phyloP scores from a whole-genome alignment of 2,797 vertebrate genomes.

The Tenualosa ilisha region DNA sequence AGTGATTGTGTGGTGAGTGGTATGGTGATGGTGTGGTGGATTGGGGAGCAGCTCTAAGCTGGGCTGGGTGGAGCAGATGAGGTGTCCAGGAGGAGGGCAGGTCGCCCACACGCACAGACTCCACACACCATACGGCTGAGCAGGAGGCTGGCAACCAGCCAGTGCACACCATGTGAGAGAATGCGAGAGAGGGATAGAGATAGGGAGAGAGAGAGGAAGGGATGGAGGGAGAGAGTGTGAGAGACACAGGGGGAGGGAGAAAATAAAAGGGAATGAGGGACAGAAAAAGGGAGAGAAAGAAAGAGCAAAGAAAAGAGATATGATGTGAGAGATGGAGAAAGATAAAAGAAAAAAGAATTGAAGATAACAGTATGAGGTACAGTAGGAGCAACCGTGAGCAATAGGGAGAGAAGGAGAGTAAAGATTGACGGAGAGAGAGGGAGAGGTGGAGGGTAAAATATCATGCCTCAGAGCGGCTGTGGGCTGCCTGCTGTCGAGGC shows the following conservation, averaged over 20 bases:
- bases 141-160: conserved; percentile 39
- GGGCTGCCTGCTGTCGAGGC: background rate
- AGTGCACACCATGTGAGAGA: conserved; percentile 9
- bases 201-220: background rate
- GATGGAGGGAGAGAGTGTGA: background rate
- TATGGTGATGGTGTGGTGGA: background rate
- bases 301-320: background rate
- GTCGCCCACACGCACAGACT: conserved; percentile 29
- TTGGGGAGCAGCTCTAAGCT: background rate
- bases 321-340: background rate
- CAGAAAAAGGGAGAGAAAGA: background rate
- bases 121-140: conserved; percentile 35
- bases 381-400: background rate
- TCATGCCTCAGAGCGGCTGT: background rate
- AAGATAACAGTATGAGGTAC: background rate
- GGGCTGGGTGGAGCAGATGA: conserved; percentile 1
- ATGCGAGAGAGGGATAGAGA: background rate
- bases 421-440: background rate
- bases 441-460: background rate
- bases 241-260: background rate
- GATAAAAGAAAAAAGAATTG: background rate
- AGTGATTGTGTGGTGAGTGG: background rate
- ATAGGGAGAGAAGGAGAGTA: background rate
- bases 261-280: background rate
- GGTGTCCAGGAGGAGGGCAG: conserved; percentile 20